These are phyloP conservation scores for Tachina grossa DNA, from an alignment of 2,888 invertebrate genomes.

Conservation along the genomic window DNA sequence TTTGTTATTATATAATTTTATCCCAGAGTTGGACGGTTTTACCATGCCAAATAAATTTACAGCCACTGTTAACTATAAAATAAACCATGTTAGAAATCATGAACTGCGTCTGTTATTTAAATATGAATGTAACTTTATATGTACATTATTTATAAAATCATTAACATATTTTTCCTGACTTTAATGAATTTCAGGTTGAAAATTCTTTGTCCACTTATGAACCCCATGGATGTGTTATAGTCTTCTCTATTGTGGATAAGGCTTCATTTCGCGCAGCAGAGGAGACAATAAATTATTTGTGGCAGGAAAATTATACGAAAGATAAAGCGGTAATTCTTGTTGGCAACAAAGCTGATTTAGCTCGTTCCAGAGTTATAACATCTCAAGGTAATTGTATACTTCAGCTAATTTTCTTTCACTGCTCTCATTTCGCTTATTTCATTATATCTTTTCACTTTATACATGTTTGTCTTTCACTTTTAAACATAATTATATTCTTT, in stretches of 20 bases:
- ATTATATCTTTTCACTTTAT: neutral
- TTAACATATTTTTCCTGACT: neutral
- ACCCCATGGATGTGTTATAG: conserved; percentile 95
- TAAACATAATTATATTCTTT: neutral
- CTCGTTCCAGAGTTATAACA: conserved; percentile 91
- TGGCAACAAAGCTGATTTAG: conserved; percentile 96
- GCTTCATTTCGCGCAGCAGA: conserved; percentile 92
- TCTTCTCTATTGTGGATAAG: conserved; percentile 94
- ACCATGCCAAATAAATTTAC: no score
- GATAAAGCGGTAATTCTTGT: conserved; percentile 95
- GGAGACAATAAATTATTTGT: conserved; percentile 93
- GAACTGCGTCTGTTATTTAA: no score
- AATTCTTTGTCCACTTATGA: conserved; percentile 94
- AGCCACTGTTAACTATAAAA: no score
- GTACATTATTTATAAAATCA: no score
- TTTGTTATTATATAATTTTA: no score
- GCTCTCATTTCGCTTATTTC: neutral
- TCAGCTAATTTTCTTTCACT: neutral
- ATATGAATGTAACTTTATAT: no score
- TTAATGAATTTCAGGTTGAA: conserved; percentile 86
- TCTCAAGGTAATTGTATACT: conserved; percentile 87
- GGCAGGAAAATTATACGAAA: conserved; percentile 91
- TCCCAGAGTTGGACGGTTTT: no score
- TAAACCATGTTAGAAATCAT: no score
- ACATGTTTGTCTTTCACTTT: no score